Base-by-base conservation (phyloP, 2,113 vertebrate species). In the Leptocoma aspasia region DNA sequence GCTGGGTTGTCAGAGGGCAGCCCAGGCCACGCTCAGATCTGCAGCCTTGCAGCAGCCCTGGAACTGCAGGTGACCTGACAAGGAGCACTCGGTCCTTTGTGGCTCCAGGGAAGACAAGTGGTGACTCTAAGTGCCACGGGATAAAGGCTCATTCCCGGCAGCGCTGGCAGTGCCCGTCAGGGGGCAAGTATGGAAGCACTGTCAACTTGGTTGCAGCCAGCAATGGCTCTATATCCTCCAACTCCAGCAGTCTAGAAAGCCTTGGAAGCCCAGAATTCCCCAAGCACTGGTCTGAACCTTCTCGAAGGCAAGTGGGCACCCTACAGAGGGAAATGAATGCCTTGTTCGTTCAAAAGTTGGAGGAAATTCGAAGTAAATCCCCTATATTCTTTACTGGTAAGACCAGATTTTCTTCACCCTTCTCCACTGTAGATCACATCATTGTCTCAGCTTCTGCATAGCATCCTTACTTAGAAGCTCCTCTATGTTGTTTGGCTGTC, bases 291-390 rank as follows among this genome's bases (percentile, higher is more conserved):
- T 96, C 98, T 6, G 99, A 99, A 97, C 97, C 96, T 81, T 97
- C 97, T 89, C 98, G 95, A 96, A 98, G 98, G 94, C 99, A 98
- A 47, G 98, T 96, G 28, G 99, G 99, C 95, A 99, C 99, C 81
- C 98, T 99, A 64, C 99, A 99, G 98, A 98, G 99, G 56, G 99
- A 99, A 98, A 99, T 99, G 99, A 99, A 99, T 18, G 98, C 99
- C 95, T 98, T 99, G 96, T 99, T 99, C 91, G 95, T 98, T 91
- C 99, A 99, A 98, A 99, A 99, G 97, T 98, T 99, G 99, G 99
- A 99, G 94, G 99, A 99, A 98, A 98, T 99, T 96, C 99, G 98
- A 97, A 99, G 98, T 97, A 98, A 99, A 96, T 99, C 99, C 93
- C 99, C 99, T 95, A 98, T 99, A 97, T 99, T 99, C 97, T 99